Conservation (phyloP, 2,888 invertebrate genomes). For the Saturnia pavonia region DNA sequence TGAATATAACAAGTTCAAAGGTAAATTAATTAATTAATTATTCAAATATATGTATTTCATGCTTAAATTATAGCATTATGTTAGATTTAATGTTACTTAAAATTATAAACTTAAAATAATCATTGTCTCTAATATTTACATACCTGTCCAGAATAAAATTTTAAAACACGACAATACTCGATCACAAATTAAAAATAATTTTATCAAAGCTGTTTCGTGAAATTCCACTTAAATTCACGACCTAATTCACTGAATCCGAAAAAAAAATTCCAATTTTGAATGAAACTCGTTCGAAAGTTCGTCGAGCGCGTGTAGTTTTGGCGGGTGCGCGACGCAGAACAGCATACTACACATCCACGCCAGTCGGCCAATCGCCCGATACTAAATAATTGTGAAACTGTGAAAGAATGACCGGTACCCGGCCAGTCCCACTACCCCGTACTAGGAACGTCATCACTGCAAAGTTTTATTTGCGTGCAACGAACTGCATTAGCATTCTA, state of each 20-base stretch:
- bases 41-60: too few species aligned
- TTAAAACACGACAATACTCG: background rate
- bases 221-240: background rate
- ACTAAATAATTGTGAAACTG: conserved; percentile 19
- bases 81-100: too few species aligned
- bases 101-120: background rate
- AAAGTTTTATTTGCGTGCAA: conserved; percentile 19
- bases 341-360: conserved; percentile 13
- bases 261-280: background rate
- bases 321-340: conserved; percentile 16
- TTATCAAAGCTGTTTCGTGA: background rate
- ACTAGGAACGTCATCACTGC: background rate
- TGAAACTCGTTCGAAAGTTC: conserved; percentile 16
- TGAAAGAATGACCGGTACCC: conserved; percentile 21
- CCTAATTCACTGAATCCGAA: background rate
- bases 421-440: conserved; percentile 7
- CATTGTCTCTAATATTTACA: too few species aligned
- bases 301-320: conserved; percentile 21
- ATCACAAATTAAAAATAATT: background rate
- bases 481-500: conserved; percentile 11
- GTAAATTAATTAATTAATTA: too few species aligned
- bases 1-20: too few species aligned
- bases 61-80: too few species aligned
- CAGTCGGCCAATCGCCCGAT: conserved; percentile 22
- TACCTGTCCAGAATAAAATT: background rate